phyloP scores from a whole-genome alignment of 1,140 invertebrate genomes.

The Campodea augens region DNA sequence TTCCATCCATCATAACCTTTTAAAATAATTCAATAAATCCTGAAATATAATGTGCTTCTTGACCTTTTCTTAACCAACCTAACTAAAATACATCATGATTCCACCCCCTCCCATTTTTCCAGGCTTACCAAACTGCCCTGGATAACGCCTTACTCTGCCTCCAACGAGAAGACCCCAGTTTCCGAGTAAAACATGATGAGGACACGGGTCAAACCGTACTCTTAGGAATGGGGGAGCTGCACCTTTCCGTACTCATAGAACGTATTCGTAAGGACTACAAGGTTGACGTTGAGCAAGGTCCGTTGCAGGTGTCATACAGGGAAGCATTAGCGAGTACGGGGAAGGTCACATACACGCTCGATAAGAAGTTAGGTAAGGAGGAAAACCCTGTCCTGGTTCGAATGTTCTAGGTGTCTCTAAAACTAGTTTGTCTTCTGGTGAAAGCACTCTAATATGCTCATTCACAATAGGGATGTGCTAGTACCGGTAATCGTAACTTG shows the following conservation, averaged over 20 bases:
- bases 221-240: slow-evolving; percentile 88
- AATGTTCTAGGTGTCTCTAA: slow-evolving; percentile 3
- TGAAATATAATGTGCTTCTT: too few relatives aligned
- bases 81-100: too few relatives aligned
- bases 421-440: slow-evolving; percentile 4
- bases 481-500: too few relatives aligned
- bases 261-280: slow-evolving; percentile 72
- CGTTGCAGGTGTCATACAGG: slow-evolving; percentile 82
- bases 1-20: too few relatives aligned
- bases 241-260: slow-evolving; percentile 85
- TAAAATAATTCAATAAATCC: too few relatives aligned
- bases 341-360: slow-evolving; percentile 31
- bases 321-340: slow-evolving; percentile 41
- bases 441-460: too few relatives aligned
- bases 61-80: too few relatives aligned
- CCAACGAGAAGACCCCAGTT: slow-evolving; percentile 82
- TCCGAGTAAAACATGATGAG: slow-evolving; percentile 49
- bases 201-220: slow-evolving; percentile 75
- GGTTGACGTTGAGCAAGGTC: slow-evolving; percentile 79
- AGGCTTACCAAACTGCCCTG: slow-evolving; percentile 46
- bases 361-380: slow-evolving; percentile 41
- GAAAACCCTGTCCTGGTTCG: slow-evolving; percentile 16
- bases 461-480: too few relatives aligned
- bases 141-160: slow-evolving; percentile 71
- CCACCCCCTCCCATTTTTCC: too few relatives aligned